phyloP scores from a whole-genome alignment of 2,797 vertebrate genomes.

The Emydoidea blandingii region DNA sequence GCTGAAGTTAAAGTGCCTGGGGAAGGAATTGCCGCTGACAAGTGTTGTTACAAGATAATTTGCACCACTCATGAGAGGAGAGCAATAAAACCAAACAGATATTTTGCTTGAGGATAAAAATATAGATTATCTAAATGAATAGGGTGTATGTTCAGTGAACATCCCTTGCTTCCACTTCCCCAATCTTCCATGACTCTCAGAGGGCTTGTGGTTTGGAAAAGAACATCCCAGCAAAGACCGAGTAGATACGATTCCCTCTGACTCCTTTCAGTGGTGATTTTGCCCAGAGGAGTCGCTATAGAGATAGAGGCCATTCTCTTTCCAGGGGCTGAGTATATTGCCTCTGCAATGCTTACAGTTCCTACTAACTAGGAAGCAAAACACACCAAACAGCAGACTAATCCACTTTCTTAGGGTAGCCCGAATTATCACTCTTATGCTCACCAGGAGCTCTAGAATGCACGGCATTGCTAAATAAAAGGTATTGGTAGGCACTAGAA shows the following conservation, averaged over 20 bases:
- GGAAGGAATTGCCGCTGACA: constrained; percentile 63
- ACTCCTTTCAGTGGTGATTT: neutral
- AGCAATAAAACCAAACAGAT: constrained; percentile 55
- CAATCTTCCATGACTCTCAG: neutral
- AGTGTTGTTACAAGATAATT: constrained; percentile 51
- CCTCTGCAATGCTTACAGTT: neutral
- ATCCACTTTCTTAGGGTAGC: neutral
- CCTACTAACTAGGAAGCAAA: neutral
- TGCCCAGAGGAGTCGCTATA: accelerated
- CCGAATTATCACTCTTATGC: neutral
- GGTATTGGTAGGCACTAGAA: accelerated
- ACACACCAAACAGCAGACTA: neutral
- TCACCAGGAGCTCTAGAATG: neutral
- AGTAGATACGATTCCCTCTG: neutral
- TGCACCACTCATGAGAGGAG: constrained; percentile 45
- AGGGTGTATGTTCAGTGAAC: neutral
- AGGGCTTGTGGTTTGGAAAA: neutral
- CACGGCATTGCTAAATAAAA: neutral
- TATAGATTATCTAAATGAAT: constrained; percentile 53
- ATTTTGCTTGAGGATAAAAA: constrained; percentile 37
- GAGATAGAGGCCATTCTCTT: neutral
- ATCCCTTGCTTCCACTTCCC: neutral
- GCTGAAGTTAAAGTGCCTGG: constrained; percentile 57
- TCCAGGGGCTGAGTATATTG: neutral
- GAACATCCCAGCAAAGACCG: neutral